phyloP scores from a whole-genome alignment of 1,140 invertebrate species.

The Sycophaga agraensis region DNA sequence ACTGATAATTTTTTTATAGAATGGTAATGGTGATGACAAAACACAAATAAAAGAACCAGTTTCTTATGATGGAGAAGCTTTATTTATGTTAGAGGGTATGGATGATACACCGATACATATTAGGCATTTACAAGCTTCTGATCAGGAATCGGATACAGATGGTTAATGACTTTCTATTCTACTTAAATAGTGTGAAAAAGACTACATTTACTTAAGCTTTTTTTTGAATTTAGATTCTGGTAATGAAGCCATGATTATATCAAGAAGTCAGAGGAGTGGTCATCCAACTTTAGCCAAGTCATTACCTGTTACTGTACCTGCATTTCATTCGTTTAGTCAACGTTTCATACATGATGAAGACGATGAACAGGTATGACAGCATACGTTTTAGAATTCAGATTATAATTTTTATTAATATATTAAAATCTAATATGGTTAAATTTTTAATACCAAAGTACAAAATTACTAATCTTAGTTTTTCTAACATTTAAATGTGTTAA shows the following conservation, averaged over 20 bases:
- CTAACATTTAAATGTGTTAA: too few species aligned
- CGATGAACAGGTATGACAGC: slow-evolving; percentile 56
- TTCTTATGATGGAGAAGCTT: slow-evolving; percentile 56
- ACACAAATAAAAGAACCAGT: slow-evolving; percentile 34
- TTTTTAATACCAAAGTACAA: too few species aligned
- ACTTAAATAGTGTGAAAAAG: neutral
- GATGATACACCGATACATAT: slow-evolving; percentile 44
- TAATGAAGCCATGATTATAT: slow-evolving; percentile 56
- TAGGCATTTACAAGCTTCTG: slow-evolving; percentile 43
- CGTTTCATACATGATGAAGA: slow-evolving; percentile 47
- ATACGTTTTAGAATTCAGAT: too few species aligned
- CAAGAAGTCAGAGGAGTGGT: slow-evolving; percentile 43
- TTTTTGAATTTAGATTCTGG: slow-evolving; percentile 44
- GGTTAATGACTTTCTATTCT: slow-evolving; percentile 38
- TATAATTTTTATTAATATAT: too few species aligned
- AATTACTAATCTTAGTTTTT: too few species aligned
- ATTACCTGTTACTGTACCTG: slow-evolving; percentile 60
- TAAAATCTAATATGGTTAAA: too few species aligned
- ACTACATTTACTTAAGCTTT: neutral
- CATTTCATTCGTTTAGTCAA: slow-evolving; percentile 49
- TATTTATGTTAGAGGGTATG: slow-evolving; percentile 61
- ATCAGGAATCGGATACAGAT: slow-evolving; percentile 58
- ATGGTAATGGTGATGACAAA: slow-evolving; percentile 37
- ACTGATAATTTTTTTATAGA: slow-evolving; percentile 35
- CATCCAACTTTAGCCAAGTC: slow-evolving; percentile 59